Conservation (phyloP, 2,113 vertebrate species). For the Microtus ochrogaster region DNA sequence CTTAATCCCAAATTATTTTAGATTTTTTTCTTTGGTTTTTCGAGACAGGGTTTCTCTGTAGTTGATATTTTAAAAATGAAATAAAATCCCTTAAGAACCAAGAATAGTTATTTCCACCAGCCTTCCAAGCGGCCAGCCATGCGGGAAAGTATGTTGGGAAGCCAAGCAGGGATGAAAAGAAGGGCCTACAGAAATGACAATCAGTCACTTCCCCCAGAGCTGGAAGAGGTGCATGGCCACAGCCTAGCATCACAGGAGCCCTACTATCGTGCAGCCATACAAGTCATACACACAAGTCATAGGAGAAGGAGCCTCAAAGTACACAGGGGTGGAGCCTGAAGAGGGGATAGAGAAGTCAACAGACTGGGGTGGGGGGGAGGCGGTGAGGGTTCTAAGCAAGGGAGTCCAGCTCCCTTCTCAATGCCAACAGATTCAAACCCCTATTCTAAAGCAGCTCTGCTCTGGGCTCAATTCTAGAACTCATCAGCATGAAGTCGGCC, state of each 20-base stretch:
- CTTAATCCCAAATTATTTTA: background rate
- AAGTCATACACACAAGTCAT: too few species aligned
- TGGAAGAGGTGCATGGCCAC: background rate
- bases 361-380: background rate
- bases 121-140: background rate
- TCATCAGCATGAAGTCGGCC: background rate
- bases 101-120: too few species aligned
- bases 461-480: background rate
- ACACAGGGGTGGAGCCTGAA: background rate
- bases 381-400: too few species aligned
- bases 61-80: background rate
- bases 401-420: background rate
- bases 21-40: background rate
- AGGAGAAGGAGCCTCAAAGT: background rate
- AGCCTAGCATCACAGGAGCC: background rate
- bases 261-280: too few species aligned
- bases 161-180: too few species aligned
- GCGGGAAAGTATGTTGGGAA: background rate
- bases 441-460: background rate
- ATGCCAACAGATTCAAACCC: background rate
- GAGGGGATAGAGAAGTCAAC: background rate
- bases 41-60: too few species aligned
- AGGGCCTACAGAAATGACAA: background rate
- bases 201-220: background rate
- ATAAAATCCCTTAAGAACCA: background rate